Evolutionary conservation across 2,797 vertebrate genomes (phyloP).

Genomic region (Oreochromis grahami): DNA sequence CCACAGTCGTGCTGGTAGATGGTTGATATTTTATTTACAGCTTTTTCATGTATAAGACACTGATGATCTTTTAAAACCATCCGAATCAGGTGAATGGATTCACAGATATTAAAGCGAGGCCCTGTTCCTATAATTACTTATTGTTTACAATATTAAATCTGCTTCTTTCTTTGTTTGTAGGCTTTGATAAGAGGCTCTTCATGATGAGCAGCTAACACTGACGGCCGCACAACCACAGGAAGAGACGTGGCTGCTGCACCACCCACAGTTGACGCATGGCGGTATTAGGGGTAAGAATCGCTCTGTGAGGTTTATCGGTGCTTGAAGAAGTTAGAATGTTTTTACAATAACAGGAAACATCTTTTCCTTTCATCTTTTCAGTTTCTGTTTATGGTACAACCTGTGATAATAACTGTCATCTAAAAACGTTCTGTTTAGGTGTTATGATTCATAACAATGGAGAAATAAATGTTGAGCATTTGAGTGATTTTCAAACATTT

Average conservation of each 20-base stretch:
- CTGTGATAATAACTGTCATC: not conserved
- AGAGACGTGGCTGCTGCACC: constrained; percentile 70
- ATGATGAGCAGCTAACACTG: constrained; percentile 79
- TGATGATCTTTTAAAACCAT: not conserved
- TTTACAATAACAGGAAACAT: not conserved
- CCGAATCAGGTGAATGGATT: not conserved
- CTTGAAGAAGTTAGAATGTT: not conserved
- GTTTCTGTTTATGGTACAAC: not conserved
- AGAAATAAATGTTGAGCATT: not conserved
- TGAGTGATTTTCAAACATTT: not conserved
- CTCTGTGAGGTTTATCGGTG: not conserved
- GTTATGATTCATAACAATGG: not conserved
- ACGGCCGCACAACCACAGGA: constrained; percentile 62
- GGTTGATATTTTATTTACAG: not conserved
- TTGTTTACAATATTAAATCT: not conserved
- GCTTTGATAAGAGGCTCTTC: constrained; percentile 70
- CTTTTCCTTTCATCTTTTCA: not conserved
- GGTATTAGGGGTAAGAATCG: constrained; percentile 77
- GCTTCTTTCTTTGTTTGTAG: constrained; percentile 6
- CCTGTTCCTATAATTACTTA: not conserved
- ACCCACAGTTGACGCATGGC: constrained; percentile 78
- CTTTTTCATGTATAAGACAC: not conserved
- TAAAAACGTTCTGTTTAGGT: not conserved
- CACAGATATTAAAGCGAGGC: not conserved
- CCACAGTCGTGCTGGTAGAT: not conserved